These are phyloP conservation scores for Prosapia bicincta DNA, from an alignment of 2,888 invertebrate genomes.

Conservation along the genomic window DNA sequence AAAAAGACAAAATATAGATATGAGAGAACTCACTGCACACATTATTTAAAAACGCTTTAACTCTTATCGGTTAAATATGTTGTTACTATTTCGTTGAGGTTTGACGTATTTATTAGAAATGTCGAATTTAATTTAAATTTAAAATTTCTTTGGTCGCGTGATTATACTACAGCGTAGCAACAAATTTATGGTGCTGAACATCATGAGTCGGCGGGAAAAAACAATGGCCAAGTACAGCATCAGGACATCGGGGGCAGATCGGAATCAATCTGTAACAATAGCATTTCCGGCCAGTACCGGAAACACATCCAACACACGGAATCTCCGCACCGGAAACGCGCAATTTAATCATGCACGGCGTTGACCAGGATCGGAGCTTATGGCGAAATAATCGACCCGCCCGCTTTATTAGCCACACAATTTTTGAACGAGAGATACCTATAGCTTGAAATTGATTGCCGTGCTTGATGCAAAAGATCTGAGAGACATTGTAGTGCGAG, in stretches of 20 bases:
- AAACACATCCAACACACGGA: constrained; percentile 6
- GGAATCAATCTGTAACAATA: constrained; percentile 22
- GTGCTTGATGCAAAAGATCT: too few relatives aligned
- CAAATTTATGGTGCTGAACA: neutral
- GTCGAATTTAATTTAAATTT: neutral
- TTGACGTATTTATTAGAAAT: too few relatives aligned
- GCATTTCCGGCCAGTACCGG: constrained; percentile 21
- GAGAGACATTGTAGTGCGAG: too few relatives aligned
- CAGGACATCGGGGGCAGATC: constrained; percentile 15
- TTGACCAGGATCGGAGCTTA: neutral
- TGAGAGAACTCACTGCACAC: too few relatives aligned
- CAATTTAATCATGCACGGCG: neutral
- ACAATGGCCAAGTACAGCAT: constrained; percentile 16
- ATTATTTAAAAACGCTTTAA: too few relatives aligned
- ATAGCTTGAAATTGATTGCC: too few relatives aligned
- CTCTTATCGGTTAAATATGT: too few relatives aligned
- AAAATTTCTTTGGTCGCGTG: neutral
- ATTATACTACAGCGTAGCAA: constrained; percentile 1
- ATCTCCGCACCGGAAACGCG: neutral
- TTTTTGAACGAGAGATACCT: too few relatives aligned
- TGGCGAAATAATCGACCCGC: neutral
- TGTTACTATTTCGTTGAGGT: too few relatives aligned
- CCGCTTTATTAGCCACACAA: too few relatives aligned
- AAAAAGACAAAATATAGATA: too few relatives aligned
- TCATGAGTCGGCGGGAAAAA: constrained; percentile 18